Evolutionary conservation across 2,888 invertebrate species (phyloP), one percentile per base, ranked within the genome.

Genomic region (Parnassius orleans): DNA sequence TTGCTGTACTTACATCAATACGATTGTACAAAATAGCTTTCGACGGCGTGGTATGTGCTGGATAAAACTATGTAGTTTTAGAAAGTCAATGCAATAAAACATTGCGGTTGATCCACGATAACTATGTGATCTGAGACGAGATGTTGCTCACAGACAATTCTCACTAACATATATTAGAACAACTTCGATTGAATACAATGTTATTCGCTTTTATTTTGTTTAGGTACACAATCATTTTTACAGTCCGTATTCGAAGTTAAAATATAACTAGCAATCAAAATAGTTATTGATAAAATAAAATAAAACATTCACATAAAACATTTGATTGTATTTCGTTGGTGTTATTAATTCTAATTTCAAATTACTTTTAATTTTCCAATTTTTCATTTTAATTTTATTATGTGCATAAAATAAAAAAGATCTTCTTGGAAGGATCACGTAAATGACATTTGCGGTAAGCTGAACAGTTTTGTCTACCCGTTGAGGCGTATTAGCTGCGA

Each of bases 51-150:
- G 41, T 42, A 15, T 52, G 47, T 41, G 46, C 47, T 9, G n/a
- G 43, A 53, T 53, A 33, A 12, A 63, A 54, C 24, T 10, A 52
- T 52, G 52, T 52, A 54, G 42, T 50, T 63, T 54, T 41, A 54
- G 53, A 58, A 63, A 63, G 24, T 50, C 43, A 43, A 53, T 58
- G 51, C 33, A 63, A 63, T 63, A 63, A 63, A 63, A 58, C 58
- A 46, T 54, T 53, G 53, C 47, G 57, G 53, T 24, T 42, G 57
- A 48, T 53, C 53, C 48, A 41, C 43, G 53, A 62, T 62, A 62
- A 62, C 62, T 48, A 33, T 48, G 57, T 47, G 57, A 58, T 63
- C 41, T 24, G 58, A 54, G 58, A 63, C 57, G 54, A 63, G 58
- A 60, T 60, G 47, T 41, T 46, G 43, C 24, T 51, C 57, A 43